These are phyloP conservation scores for Lasioglossum morio DNA, from an alignment of 2,888 invertebrate species.

Conservation along the genomic window DNA sequence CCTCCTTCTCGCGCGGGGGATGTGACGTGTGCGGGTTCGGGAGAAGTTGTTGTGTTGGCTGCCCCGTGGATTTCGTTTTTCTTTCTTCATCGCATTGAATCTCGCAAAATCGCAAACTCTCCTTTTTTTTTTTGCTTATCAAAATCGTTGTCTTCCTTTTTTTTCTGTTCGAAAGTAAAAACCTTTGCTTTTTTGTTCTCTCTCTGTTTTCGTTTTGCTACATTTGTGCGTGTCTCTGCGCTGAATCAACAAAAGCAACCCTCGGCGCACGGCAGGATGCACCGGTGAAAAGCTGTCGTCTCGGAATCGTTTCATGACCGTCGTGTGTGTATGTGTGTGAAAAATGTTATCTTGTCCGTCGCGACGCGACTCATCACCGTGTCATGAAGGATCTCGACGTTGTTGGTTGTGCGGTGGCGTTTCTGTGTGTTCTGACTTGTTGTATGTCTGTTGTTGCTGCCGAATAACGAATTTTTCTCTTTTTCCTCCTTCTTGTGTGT, in stretches of 20 bases:
- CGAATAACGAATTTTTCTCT: conserved; percentile 44
- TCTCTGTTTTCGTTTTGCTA: background rate
- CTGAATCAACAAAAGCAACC: conserved; percentile 72
- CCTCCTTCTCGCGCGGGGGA: conserved; percentile 65
- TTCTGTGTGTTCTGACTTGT: conserved; percentile 30
- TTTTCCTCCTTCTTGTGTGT: background rate
- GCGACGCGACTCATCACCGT: conserved; percentile 16
- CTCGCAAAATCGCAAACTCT: background rate
- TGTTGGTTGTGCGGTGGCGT: conserved; percentile 60
- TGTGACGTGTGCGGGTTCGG: conserved; percentile 39
- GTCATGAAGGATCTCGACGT: conserved; percentile 81
- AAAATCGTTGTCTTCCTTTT: conserved; percentile 19
- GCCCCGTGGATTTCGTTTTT: background rate
- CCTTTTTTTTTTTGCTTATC: background rate
- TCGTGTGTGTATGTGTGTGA: background rate
- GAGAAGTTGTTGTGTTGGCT: conserved; percentile 36
- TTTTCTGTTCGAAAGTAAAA: background rate
- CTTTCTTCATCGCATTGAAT: background rate
- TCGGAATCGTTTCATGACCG: conserved; percentile 77
- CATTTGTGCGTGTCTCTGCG: background rate
- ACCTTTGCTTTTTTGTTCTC: background rate
- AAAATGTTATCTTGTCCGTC: conserved; percentile 39
- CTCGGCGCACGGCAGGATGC: conserved; percentile 81
- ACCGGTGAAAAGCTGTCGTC: conserved; percentile 79
- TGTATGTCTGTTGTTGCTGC: conserved; percentile 59